These are phyloP conservation scores for Julus scandinavius DNA, from an alignment of 2,888 invertebrate species.

Conservation along the genomic window DNA sequence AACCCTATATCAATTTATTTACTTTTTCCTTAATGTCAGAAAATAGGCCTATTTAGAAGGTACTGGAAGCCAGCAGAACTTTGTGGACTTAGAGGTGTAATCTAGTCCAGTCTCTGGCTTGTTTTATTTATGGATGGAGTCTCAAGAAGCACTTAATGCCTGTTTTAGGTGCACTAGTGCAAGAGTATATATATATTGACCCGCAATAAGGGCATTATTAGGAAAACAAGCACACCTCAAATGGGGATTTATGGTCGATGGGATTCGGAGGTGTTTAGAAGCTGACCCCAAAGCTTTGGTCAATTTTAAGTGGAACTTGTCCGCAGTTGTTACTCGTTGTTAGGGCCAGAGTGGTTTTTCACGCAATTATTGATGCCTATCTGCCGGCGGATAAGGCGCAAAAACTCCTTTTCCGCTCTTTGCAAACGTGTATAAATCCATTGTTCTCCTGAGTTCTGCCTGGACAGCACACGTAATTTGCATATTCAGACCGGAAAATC, in stretches of 20 bases:
- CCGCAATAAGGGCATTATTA: not conserved
- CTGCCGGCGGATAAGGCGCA: not conserved
- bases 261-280: slow-evolving; percentile 34
- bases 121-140: not conserved
- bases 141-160: not conserved
- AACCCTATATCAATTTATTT: no score
- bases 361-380: slow-evolving; percentile 30
- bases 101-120: not conserved
- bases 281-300: slow-evolving; percentile 30
- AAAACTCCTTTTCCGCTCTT: slow-evolving; percentile 30
- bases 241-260: slow-evolving; percentile 31
- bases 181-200: not conserved
- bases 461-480: slow-evolving; percentile 19
- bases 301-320: slow-evolving; percentile 31
- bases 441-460: not conserved
- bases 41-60: no score
- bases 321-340: slow-evolving; percentile 1
- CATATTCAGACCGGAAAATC: slow-evolving; percentile 42
- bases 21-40: no score
- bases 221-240: not conserved
- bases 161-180: not conserved
- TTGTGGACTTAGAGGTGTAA: not conserved
- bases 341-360: not conserved
- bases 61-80: no score
- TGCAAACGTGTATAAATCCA: not conserved